phyloP scores from a whole-genome alignment of 2,888 invertebrate genomes.

The Chironomus riparius region DNA sequence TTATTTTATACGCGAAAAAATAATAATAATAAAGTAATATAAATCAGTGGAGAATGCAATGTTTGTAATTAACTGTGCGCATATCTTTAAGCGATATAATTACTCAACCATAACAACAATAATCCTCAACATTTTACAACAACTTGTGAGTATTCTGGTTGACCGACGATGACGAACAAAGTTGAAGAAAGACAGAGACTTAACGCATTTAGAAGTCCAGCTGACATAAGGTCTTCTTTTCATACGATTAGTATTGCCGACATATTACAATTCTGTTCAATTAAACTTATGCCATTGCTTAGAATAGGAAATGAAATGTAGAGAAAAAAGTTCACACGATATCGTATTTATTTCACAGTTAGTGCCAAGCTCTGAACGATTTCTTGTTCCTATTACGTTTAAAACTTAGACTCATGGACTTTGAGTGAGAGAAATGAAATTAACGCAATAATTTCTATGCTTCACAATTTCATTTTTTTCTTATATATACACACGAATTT shows the following conservation, averaged over 20 bases:
- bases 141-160: background rate
- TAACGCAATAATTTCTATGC: constrained; percentile 20
- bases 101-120: background rate
- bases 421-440: constrained; percentile 16
- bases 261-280: constrained; percentile 13
- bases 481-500: too few relatives aligned
- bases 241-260: constrained; percentile 7
- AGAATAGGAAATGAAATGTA: background rate
- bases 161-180: background rate
- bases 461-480: constrained; percentile 6
- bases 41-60: constrained; percentile 1
- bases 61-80: background rate
- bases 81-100: background rate
- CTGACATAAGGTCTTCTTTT: background rate
- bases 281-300: constrained; percentile 2
- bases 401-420: background rate
- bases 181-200: background rate
- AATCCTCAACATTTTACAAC: background rate
- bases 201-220: constrained; percentile 1
- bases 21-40: background rate
- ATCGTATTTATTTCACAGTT: constrained; percentile 13
- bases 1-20: background rate
- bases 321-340: constrained; percentile 19
- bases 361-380: constrained; percentile 1
- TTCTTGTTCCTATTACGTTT: background rate